Evolutionary conservation across 2,888 invertebrate species (phyloP).

Genomic region (Pseudanteris insignis): DNA sequence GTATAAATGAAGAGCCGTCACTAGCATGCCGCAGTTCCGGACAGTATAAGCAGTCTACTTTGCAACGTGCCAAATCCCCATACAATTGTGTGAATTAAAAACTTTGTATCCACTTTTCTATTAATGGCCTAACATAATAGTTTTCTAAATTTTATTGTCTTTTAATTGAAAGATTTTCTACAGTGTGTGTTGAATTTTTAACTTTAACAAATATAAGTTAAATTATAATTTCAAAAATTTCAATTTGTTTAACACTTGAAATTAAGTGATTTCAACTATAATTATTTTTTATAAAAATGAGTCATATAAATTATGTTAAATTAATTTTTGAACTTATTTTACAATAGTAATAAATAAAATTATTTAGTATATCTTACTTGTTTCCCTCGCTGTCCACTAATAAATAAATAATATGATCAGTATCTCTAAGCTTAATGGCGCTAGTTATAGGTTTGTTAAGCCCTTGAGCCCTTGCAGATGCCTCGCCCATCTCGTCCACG

Average conservation of each 20-base stretch:
- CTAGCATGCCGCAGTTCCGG: conserved; percentile 35
- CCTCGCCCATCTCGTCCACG: conserved; percentile 77
- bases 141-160: neutral
- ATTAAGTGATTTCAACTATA: too few relatives aligned
- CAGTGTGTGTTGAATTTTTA: too few relatives aligned
- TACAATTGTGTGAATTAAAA: conserved; percentile 17
- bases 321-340: too few relatives aligned
- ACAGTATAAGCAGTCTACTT: conserved; percentile 13
- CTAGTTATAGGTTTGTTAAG: conserved; percentile 79
- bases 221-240: neutral
- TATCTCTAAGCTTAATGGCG: conserved; percentile 73
- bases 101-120: conserved; percentile 7
- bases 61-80: conserved; percentile 19
- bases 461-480: conserved; percentile 79
- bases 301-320: too few relatives aligned
- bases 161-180: neutral
- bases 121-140: neutral
- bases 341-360: neutral
- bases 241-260: too few relatives aligned
- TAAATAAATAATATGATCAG: conserved; percentile 70
- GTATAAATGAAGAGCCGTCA: conserved; percentile 5
- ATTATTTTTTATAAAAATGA: too few relatives aligned
- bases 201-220: neutral
- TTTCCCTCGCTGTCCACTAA: conserved; percentile 69
- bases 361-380: conserved; percentile 71